A percentile compares a stretch with the other conserved stretches of the same genome.
Evolutionary conservation across 1,140 invertebrate genomes (phyloP).

Genomic region (Zaprionus davidi): DNA sequence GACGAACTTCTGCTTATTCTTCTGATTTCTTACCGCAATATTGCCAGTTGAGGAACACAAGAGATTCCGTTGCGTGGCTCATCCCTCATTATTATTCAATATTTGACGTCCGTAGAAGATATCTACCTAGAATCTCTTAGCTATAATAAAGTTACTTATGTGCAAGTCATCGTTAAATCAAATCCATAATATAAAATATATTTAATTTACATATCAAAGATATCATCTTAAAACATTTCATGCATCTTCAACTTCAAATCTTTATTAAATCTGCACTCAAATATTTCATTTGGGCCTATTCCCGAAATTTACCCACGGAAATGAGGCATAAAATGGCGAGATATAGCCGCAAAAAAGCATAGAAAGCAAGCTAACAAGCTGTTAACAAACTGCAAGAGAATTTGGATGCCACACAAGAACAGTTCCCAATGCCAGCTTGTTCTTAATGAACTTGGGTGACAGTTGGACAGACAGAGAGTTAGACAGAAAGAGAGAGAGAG

Average conservation of each 20-base stretch:
- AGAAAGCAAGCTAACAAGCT: slow-evolving; percentile 13
- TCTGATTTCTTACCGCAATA: too few relatives aligned
- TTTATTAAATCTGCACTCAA: not conserved
- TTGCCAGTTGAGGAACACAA: too few relatives aligned
- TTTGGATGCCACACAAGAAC: slow-evolving; percentile 32
- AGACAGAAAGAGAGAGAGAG: not conserved
- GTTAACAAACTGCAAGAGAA: slow-evolving; percentile 16
- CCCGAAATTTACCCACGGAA: slow-evolving; percentile 11
- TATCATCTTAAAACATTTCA: not conserved
- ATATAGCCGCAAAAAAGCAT: slow-evolving; percentile 13
- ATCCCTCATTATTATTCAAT: too few relatives aligned
- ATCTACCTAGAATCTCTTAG: too few relatives aligned
- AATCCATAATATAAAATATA: not conserved
- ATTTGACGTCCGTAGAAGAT: too few relatives aligned
- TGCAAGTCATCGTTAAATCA: too few relatives aligned
- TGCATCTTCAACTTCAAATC: not conserved
- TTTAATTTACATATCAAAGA: not conserved
- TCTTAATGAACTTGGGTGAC: slow-evolving; percentile 67
- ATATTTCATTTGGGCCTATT: not conserved
- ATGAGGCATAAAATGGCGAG: slow-evolving; percentile 25
- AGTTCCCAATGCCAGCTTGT: slow-evolving; percentile 17
- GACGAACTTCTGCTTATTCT: too few relatives aligned
- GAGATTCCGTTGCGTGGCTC: too few relatives aligned
- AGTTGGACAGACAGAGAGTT: slow-evolving; percentile 18
- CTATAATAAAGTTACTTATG: too few relatives aligned